Evolutionary conservation across 1,140 invertebrate genomes (phyloP).

Genomic region (Cheumatopsyche charites): DNA sequence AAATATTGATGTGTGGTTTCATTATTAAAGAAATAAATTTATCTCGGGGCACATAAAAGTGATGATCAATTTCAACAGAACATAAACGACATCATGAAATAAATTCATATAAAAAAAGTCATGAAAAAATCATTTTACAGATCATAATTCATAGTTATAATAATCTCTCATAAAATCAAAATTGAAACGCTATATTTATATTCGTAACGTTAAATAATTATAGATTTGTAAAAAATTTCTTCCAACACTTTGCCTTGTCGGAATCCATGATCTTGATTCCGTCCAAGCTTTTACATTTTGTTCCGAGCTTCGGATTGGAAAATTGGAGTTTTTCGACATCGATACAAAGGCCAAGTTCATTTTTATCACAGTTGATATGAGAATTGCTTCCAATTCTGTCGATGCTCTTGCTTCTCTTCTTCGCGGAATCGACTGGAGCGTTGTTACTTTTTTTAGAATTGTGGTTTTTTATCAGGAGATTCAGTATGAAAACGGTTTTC

Average conservation of each 20-base stretch:
- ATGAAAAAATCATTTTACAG: no score
- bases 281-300: slow-evolving; percentile 44
- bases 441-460: slow-evolving; percentile 9
- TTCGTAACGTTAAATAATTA: slow-evolving; percentile 23
- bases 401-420: slow-evolving; percentile 40
- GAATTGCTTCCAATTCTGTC: slow-evolving; percentile 42
- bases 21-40: no score
- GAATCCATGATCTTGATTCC: slow-evolving; percentile 19
- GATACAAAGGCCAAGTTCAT: not conserved
- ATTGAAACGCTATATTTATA: no score
- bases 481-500: slow-evolving; percentile 38
- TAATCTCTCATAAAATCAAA: no score
- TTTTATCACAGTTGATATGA: slow-evolving; percentile 19
- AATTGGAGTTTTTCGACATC: not conserved
- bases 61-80: no score
- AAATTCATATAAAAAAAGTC: no score
- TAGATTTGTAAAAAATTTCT: slow-evolving; percentile 41
- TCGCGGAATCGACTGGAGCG: slow-evolving; percentile 6
- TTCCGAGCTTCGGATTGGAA: slow-evolving; percentile 30
- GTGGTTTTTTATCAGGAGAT: slow-evolving; percentile 35
- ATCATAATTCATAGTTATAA: no score
- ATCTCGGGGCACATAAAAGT: no score
- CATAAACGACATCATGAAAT: no score
- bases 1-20: no score
- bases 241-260: slow-evolving; percentile 41